Percentiles rank a stretch among this genome's conserved stretches.
Evolutionary conservation across 2,113 vertebrate genomes (phyloP).

Genomic region (Nerophis ophidion): DNA sequence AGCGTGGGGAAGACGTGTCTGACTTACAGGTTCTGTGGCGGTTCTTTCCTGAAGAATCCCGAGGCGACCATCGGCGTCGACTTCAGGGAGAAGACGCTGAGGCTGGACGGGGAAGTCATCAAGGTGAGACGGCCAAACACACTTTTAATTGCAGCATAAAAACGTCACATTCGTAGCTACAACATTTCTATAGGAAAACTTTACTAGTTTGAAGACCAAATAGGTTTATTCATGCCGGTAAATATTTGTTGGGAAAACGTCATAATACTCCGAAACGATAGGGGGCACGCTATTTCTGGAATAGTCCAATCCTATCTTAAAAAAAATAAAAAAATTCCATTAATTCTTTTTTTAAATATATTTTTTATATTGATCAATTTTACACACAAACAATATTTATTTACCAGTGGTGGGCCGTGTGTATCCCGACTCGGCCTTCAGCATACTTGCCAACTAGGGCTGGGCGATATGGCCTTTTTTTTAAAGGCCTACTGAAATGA

Average conservation of each 20-base stretch:
- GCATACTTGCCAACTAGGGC: no score
- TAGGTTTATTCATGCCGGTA: no score
- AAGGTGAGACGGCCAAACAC: slow-evolving; percentile 53
- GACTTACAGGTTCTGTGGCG: slow-evolving; percentile 71
- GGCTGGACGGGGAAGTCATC: slow-evolving; percentile 65
- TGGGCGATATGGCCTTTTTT: no score
- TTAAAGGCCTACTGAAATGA: no score
- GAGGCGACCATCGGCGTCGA: slow-evolving; percentile 75
- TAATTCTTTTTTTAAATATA: no score
- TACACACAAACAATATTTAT: no score
- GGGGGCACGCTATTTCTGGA: not conserved
- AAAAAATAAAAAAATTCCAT: no score
- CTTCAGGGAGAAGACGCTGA: slow-evolving; percentile 68
- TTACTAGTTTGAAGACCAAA: not conserved
- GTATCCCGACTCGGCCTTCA: no score
- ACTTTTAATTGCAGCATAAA: not conserved
- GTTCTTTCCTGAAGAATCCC: slow-evolving; percentile 67
- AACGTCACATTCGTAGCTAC: not conserved
- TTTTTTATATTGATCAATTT: no score
- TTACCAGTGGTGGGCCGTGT: no score
- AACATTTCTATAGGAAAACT: not conserved
- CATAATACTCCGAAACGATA: not conserved
- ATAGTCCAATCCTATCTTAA: not conserved
- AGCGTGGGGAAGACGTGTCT: slow-evolving; percentile 73
- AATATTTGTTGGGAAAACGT: not conserved